Percentiles rank a stretch among this genome's conserved stretches.
phyloP scores from a whole-genome alignment of 2,113 vertebrate species.

The pig (Sus scrofa) region T2T-Sscrofa CM000823.6:21803001-21803500 shows the following conservation, averaged over 20 bases:
- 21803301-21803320: neutral
- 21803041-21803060: slow-evolving; percentile 62
- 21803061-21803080: neutral
- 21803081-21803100: slow-evolving; percentile 77
- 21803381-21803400: neutral
- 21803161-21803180: slow-evolving; percentile 74
- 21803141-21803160: slow-evolving; percentile 68
- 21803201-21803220: slow-evolving; percentile 55
- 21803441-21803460: neutral
- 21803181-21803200: slow-evolving; percentile 11
- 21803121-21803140: slow-evolving; percentile 19
- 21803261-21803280: neutral
- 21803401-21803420: neutral
- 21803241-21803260: neutral
- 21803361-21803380: accelerated
- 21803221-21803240: slow-evolving; percentile 20
- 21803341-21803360: neutral
- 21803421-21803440: neutral
- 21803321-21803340: neutral
- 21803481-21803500: neutral
- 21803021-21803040: neutral
- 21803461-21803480: neutral
- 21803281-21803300: too few relatives aligned
- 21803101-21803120: slow-evolving; percentile 43
- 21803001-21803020: neutral